Evolutionary conservation across 2,797 vertebrate species (phyloP).

Genomic region (Lithobates sylvaticus): DNA sequence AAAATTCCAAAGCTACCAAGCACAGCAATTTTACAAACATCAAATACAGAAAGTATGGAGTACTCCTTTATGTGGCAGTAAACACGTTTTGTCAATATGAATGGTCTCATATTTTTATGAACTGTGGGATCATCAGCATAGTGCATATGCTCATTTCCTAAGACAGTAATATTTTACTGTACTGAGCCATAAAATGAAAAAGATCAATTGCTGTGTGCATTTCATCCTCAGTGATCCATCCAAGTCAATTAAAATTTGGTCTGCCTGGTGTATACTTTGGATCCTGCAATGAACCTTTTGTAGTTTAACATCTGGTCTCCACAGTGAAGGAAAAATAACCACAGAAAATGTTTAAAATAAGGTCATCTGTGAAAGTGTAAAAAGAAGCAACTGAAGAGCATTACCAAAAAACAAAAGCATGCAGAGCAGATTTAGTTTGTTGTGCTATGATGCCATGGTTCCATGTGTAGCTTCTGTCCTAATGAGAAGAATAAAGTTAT

Average conservation of each 20-base stretch:
- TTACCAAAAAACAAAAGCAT: not conserved
- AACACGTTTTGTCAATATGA: not conserved
- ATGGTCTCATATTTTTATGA: conserved; percentile 5
- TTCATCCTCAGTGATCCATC: conserved; percentile 30
- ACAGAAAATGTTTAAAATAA: conserved; percentile 12
- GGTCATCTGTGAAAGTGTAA: conserved; percentile 3
- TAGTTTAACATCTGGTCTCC: conserved; percentile 36
- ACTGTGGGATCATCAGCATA: conserved; percentile 23
- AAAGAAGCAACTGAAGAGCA: not conserved
- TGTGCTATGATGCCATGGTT: not conserved
- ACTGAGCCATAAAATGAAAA: conserved; percentile 33
- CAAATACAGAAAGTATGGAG: not conserved
- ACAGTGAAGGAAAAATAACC: conserved; percentile 23
- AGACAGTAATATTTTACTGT: conserved; percentile 40
- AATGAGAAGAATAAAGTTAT: no score
- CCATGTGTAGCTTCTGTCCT: no score
- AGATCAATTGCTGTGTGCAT: conserved; percentile 12
- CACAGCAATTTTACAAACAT: not conserved
- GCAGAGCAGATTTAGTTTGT: not conserved
- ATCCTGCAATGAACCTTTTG: conserved; percentile 7
- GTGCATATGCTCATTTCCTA: not conserved
- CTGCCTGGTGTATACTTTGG: conserved; percentile 46
- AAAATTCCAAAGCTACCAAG: not conserved
- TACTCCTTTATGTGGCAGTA: not conserved
- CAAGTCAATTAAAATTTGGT: conserved; percentile 47